These are phyloP conservation scores for Wiebesia pumilae DNA, from an alignment of 1,140 invertebrate genomes.

Conservation along the genomic window DNA sequence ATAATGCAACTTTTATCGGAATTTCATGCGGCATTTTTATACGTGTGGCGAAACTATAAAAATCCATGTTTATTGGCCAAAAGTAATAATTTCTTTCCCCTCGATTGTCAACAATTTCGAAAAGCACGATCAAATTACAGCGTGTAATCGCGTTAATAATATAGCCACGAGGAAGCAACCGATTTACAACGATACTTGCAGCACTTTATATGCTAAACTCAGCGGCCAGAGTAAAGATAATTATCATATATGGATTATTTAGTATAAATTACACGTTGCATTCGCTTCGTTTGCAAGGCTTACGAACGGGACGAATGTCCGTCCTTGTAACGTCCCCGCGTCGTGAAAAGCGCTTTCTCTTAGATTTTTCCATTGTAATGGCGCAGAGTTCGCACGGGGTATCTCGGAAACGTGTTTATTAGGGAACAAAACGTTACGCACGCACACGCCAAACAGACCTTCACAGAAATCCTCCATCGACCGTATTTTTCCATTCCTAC, in stretches of 20 bases:
- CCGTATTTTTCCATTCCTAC: not conserved
- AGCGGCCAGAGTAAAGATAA: constrained; percentile 22
- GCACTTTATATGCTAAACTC: constrained; percentile 51
- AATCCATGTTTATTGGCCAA: constrained; percentile 30
- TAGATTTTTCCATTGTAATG: not conserved
- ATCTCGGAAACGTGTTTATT: not conserved
- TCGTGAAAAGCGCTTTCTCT: not conserved
- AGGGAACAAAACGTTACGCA: not conserved
- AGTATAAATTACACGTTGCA: constrained; percentile 23
- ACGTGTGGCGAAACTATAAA: constrained; percentile 24
- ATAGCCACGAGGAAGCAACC: constrained; percentile 36
- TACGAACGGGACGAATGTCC: not conserved
- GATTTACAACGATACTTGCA: constrained; percentile 37
- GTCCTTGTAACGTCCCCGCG: too few species aligned
- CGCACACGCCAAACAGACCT: too few species aligned
- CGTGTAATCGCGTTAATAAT: constrained; percentile 43
- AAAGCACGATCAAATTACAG: constrained; percentile 30
- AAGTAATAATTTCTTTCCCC: constrained; percentile 4
- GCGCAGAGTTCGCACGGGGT: not conserved
- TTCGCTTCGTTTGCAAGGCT: not conserved
- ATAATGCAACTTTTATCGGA: constrained; percentile 17
- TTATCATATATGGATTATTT: constrained; percentile 38
- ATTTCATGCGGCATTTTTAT: not conserved
- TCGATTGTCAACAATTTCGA: constrained; percentile 38
- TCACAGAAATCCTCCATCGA: too few species aligned